Conservation (phyloP, 2,113 vertebrate species). For the Chaetura pelagica region DNA sequence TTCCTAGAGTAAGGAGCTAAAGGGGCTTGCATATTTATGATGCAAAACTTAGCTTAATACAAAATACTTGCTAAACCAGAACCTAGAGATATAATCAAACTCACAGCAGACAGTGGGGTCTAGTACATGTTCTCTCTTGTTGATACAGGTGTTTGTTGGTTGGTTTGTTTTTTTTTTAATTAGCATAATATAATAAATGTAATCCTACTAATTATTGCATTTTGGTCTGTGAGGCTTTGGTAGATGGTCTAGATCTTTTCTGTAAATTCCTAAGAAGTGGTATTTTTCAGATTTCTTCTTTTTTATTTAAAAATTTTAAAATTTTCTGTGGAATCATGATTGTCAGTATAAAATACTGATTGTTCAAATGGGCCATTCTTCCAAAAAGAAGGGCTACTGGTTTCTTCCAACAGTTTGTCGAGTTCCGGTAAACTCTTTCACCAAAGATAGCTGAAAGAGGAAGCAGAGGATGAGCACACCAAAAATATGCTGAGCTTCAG, state of each 20-base stretch:
- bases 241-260: neutral
- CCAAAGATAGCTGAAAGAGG: slow-evolving; percentile 61
- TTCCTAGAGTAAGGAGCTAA: neutral
- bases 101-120: neutral
- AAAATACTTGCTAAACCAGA: neutral
- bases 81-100: neutral
- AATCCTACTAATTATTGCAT: neutral
- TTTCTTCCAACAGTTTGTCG: slow-evolving; percentile 19
- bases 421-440: slow-evolving; percentile 51
- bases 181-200: neutral
- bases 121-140: neutral
- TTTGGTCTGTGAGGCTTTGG: neutral
- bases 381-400: neutral
- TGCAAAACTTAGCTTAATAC: neutral
- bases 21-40: neutral
- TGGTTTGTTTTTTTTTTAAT: neutral
- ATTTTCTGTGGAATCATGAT: neutral
- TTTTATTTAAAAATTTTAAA: neutral
- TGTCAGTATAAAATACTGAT: neutral
- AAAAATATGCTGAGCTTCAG: slow-evolving; percentile 62
- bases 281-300: neutral
- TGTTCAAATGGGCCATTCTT: neutral
- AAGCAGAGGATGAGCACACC: slow-evolving; percentile 52
- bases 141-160: neutral
- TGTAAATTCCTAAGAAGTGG: neutral